phyloP scores from a whole-genome alignment of 2,113 vertebrate genomes.

The Neopipo cinnamomea region DNA sequence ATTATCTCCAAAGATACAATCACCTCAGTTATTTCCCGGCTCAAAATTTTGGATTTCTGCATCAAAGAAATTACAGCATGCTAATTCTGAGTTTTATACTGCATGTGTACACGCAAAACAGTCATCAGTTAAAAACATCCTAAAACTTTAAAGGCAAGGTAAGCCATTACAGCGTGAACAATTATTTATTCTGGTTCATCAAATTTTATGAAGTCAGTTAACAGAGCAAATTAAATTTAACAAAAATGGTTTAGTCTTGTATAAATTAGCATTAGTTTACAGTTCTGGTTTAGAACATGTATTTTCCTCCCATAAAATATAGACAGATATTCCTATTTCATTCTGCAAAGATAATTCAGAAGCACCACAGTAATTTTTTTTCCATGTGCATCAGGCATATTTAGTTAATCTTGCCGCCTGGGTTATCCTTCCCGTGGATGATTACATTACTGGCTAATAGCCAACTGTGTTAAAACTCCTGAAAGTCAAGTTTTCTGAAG shows the following conservation, averaged over 20 bases:
- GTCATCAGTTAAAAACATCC: background rate
- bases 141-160: background rate
- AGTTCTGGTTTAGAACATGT: background rate
- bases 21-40: background rate
- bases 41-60: background rate
- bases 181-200: background rate
- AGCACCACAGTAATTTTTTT: background rate
- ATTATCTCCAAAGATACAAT: background rate
- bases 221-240: background rate
- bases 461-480: background rate
- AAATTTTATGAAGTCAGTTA: background rate
- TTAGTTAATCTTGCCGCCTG: background rate
- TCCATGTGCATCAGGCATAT: background rate
- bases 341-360: background rate
- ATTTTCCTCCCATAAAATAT: background rate
- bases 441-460: background rate
- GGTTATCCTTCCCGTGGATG: background rate
- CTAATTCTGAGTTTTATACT: background rate
- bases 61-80: background rate
- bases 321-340: background rate
- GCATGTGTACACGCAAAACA: background rate
- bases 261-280: background rate
- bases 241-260: background rate
- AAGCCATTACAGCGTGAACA: background rate
- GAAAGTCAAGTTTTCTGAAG: background rate